Evolutionary conservation across 2,113 vertebrate genomes (phyloP).

Genomic region (Cyprinus carpio): DNA sequence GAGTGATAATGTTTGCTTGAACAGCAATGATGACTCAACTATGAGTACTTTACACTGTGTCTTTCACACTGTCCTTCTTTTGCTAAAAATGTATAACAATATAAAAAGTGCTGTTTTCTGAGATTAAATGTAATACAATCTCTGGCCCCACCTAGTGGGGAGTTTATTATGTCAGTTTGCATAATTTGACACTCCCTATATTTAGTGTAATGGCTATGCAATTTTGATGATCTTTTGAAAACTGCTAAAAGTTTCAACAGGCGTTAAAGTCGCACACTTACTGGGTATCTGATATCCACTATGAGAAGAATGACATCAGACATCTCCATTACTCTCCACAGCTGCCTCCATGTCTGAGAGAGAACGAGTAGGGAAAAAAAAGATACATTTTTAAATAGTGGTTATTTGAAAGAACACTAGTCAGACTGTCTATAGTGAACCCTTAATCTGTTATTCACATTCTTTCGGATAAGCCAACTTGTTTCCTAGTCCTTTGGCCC

Average conservation of each 20-base stretch:
- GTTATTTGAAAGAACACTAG: neutral
- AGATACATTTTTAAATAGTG: neutral
- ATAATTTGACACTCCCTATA: neutral
- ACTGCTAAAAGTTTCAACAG: constrained; percentile 22
- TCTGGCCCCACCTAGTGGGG: constrained; percentile 34
- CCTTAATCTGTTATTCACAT: neutral
- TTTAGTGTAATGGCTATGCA: neutral
- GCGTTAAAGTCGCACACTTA: constrained; percentile 65
- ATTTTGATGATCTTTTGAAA: constrained; percentile 19
- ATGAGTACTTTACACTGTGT: neutral
- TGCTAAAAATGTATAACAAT: neutral
- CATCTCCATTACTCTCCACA: constrained; percentile 94
- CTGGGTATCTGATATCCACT: constrained; percentile 89
- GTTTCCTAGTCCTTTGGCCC: neutral
- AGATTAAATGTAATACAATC: neutral
- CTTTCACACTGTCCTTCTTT: neutral
- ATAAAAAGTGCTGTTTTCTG: neutral
- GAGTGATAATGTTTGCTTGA: neutral
- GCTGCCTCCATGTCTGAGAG: constrained; percentile 88
- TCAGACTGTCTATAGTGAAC: too few species aligned
- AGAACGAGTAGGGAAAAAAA: neutral
- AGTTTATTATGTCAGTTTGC: neutral
- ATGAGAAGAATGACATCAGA: constrained; percentile 88
- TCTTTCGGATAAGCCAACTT: neutral
- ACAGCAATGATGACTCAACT: too few species aligned